Evolutionary conservation across 2,888 invertebrate species (phyloP).

Genomic region (Himalopsyche japonica): DNA sequence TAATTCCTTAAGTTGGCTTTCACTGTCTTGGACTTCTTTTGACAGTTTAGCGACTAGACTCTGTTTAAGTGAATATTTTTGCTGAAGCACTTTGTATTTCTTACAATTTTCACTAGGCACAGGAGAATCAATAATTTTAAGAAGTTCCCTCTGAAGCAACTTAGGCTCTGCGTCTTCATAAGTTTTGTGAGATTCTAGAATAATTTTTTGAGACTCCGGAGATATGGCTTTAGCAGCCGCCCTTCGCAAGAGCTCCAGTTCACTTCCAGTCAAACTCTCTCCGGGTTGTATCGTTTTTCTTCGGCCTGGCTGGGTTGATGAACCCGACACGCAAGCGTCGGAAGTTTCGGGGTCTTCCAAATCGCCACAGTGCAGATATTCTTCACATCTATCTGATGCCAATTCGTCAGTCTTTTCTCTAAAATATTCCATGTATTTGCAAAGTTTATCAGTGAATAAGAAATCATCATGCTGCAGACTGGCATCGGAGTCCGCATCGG

Average conservation of each 20-base stretch:
- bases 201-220: constrained; percentile 59
- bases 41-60: constrained; percentile 55
- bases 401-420: constrained; percentile 70
- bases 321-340: constrained; percentile 54
- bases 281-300: constrained; percentile 66
- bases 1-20: constrained; percentile 72
- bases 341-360: constrained; percentile 57
- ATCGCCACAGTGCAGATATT: constrained; percentile 60
- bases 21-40: constrained; percentile 67
- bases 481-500: constrained; percentile 63
- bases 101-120: constrained; percentile 57
- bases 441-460: constrained; percentile 72
- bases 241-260: constrained; percentile 62
- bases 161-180: constrained; percentile 61
- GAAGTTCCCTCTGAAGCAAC: constrained; percentile 56
- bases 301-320: constrained; percentile 41
- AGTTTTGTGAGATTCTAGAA: constrained; percentile 61
- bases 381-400: constrained; percentile 64
- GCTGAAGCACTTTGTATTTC: constrained; percentile 59
- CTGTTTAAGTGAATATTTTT: constrained; percentile 58
- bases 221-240: constrained; percentile 63
- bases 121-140: constrained; percentile 60
- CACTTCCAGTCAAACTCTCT: constrained; percentile 62
- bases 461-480: constrained; percentile 61
- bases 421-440: constrained; percentile 72